Evolutionary conservation across 2,113 vertebrate species (phyloP), one percentile per base, ranked within the genome.

Genomic region (Muscicapa adusta): DNA sequence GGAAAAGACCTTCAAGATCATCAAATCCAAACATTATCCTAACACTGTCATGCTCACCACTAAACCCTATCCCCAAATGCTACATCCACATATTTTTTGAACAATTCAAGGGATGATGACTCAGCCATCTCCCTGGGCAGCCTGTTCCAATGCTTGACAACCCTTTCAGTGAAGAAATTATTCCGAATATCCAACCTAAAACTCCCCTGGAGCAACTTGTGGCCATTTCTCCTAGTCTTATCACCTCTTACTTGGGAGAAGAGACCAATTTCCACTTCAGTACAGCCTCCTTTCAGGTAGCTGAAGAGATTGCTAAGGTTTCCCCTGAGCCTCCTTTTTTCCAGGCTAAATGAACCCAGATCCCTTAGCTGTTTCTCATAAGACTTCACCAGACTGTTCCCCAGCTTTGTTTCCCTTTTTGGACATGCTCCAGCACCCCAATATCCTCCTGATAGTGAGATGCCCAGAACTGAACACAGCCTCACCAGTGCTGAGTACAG

Each of bases 341-440:
- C 26, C 26, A 53, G 14, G 14, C 14, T 56, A 26, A 75, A 67
- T 3, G 67, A 25, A 7, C 14, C 28, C 33, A 36, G 33, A 22
- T 51, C 8, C 3, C 54, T 60, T 28, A 68, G 26, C 26, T 60
- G 36, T 11, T 76, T 18, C 62, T 51, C 12, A 33, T 18, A 26
- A 23, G 14, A 60, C 5, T 51, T 45, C 22, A 12, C 45, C 36
- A 43, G 9, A 60, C 18, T 28, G 22, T 68, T 28, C 12, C 14
- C n/a, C 45, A 68, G 36, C 38, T 60, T 28, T 28, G 14, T 12
- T 68, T 14, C 14, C 11, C 53, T 45, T 22, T 72, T 6, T 42
- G 48, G 53, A 62, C 28, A 10, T 0, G 0, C 11, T 66, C 18
- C 51, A 56, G 51, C 12, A 26, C 14, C 29, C 70, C 43, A 28